A percentile compares a stretch with the other conserved stretches of the same genome.
These are phyloP conservation scores for Podiceps cristatus DNA, from an alignment of 2,113 vertebrate species.

Conservation along the genomic window DNA sequence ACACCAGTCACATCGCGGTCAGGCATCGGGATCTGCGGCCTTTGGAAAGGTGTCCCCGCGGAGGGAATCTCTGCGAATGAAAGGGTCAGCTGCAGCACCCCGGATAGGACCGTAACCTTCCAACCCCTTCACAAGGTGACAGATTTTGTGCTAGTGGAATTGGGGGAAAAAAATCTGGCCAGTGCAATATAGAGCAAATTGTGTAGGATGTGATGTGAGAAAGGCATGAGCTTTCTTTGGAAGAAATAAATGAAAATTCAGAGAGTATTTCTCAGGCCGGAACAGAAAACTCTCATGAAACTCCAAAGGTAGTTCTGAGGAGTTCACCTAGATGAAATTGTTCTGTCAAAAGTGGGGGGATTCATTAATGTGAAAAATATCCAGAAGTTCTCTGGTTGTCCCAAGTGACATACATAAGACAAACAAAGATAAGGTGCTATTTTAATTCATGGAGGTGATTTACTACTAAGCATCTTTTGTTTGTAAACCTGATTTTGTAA, in stretches of 20 bases:
- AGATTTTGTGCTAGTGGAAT: background rate
- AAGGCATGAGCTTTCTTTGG: background rate
- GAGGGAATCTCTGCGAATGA: background rate
- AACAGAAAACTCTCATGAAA: background rate
- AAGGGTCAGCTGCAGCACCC: background rate
- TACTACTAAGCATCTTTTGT: background rate
- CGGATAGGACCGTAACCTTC: background rate
- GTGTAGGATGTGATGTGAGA: background rate
- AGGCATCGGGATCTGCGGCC: rapidly evolving
- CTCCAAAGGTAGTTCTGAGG: background rate
- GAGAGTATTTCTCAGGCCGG: background rate
- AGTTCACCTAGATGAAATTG: background rate
- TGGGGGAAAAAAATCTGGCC: rapidly evolving
- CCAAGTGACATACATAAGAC: background rate
- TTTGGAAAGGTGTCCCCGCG: background rate
- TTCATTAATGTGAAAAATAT: background rate
- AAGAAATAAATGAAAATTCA: background rate
- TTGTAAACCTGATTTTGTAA: background rate
- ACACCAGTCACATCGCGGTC: background rate
- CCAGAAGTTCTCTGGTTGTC: background rate
- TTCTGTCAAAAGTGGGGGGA: background rate
- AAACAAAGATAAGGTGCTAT: background rate
- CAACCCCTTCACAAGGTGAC: background rate
- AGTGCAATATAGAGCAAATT: background rate
- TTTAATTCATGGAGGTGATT: background rate